phyloP scores from a whole-genome alignment of 2,113 vertebrate genomes.

The Phylloscopus trochilus region DNA sequence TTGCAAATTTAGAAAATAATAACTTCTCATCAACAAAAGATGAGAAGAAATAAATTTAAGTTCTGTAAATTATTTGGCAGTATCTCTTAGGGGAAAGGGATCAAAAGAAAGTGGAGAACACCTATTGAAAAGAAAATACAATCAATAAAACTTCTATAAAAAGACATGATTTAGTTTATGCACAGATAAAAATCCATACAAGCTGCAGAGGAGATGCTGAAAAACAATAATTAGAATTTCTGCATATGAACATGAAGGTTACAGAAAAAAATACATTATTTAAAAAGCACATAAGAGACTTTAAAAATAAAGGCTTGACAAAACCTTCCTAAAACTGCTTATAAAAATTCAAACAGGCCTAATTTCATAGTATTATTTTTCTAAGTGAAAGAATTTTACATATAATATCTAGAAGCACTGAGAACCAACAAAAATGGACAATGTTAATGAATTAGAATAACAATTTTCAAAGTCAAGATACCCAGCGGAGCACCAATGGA shows the following conservation, averaged over 20 bases:
- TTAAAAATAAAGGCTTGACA: not conserved
- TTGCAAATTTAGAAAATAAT: not conserved
- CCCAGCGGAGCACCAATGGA: not conserved
- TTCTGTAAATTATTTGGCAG: not conserved
- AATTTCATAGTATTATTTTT: not conserved
- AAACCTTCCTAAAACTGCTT: not conserved
- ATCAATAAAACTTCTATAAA: not conserved
- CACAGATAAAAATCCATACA: not conserved
- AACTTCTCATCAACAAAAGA: not conserved
- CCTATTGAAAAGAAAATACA: not conserved
- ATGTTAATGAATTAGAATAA: not conserved
- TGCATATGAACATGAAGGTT: not conserved
- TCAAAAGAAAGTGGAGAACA: not conserved
- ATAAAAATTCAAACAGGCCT: not conserved
- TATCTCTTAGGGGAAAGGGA: not conserved
- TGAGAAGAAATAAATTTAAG: too few species aligned
- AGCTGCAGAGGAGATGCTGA: not conserved
- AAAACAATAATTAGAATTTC: not conserved
- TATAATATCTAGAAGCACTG: not conserved
- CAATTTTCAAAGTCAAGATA: not conserved
- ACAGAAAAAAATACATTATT: not conserved
- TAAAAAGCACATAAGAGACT: not conserved
- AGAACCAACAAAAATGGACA: not conserved
- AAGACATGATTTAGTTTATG: not conserved
- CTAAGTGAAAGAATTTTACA: not conserved